Evolutionary conservation across 92 coral and sea anemone species (phyloP), one percentile per base, ranked within the genome.

Genomic region (Metridium senile): DNA sequence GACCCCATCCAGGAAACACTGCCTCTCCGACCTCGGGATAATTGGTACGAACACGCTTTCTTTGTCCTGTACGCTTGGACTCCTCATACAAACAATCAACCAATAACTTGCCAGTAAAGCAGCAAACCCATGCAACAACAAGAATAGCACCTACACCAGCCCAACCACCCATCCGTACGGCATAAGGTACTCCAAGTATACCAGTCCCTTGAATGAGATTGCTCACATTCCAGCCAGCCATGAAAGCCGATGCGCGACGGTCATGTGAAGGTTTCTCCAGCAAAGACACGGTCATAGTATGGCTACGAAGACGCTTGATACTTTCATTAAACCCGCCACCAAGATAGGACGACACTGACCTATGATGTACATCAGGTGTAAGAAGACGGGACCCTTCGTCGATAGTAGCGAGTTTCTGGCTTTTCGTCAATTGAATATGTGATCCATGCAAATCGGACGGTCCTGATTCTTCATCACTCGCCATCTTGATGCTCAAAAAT

Each of bases 1-100:
- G 85, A n/a, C 97, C 97, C 91, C 91, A 92, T 21, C 97, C 91
- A 0, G 97, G 97, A 86, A 92, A 86, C n/a, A 86, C 91, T 0
- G 97, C 97, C 74, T 89, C 97, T 18, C 97, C 97, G 23, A 92
- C 97, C 32, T 92, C 97, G 0, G 97, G 97, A 75, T 92, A 92
- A 61, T 92, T 92, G 1, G 87, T 62, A 53, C 82, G 88, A 19
- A 86, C 91, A 10, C 97, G 82, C 72, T 92, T 92, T 66, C 85
- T 69, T 66, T 79, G 87, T 0, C 97, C 93, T 0, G 97, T 88
- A 0, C 93, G 85, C 58, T 89, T 92, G 80, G 97, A 92, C 22
- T 89, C 89, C 59, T 78, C 97, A 51, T 92, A 92, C 58, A 92
- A 84, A 58, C 97, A 92, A 19, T 92, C 97, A 8, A 92, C 91